phyloP scores from a whole-genome alignment of 2,113 vertebrate genomes.

The Andinoacara biseriatus region DNA sequence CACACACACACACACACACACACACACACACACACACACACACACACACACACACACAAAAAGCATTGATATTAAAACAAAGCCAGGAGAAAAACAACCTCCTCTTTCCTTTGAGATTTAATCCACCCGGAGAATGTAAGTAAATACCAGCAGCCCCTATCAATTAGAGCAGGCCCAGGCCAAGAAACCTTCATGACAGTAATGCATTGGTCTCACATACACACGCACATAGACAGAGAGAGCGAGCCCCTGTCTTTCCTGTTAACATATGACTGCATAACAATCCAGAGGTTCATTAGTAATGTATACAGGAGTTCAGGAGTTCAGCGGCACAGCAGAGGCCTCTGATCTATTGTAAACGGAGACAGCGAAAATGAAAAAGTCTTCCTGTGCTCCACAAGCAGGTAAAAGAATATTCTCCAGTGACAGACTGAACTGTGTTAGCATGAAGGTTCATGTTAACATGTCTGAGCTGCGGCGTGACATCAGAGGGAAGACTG shows the following conservation, averaged over 20 bases:
- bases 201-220: conserved; percentile 41
- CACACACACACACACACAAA: background rate
- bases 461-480: conserved; percentile 63
- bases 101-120: conserved; percentile 70
- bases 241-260: conserved; percentile 48
- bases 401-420: conserved; percentile 64
- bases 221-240: conserved; percentile 23
- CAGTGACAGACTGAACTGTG: conserved; percentile 41
- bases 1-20: background rate
- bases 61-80: conserved; percentile 51
- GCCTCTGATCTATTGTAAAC: conserved; percentile 62
- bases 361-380: conserved; percentile 55
- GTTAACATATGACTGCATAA: conserved; percentile 62
- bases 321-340: conserved; percentile 50
- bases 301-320: conserved; percentile 66
- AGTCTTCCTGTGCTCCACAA: conserved; percentile 17
- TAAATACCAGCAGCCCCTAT: conserved; percentile 74
- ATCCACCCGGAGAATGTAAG: conserved; percentile 68
- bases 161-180: conserved; percentile 64
- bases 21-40: background rate
- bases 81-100: conserved; percentile 51
- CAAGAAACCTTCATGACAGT: conserved; percentile 62
- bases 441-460: conserved; percentile 63
- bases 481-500: conserved; percentile 59
- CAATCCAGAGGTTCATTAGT: conserved; percentile 65